Base-by-base conservation (phyloP, 2,113 vertebrate species). In the Axis porcinus region DNA sequence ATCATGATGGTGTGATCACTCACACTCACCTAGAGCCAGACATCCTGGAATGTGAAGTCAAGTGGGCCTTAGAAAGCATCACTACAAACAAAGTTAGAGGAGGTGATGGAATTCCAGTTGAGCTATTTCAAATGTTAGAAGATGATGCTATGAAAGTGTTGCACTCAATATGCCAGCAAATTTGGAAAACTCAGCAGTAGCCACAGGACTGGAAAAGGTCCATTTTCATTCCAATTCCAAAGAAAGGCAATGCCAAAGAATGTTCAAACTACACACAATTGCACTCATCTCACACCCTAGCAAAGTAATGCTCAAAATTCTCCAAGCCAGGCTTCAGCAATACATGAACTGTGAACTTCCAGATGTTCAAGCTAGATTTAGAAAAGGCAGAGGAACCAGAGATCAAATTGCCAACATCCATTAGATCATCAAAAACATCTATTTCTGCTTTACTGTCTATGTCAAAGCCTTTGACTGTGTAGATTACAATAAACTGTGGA, bases 311-410 rank as follows among this genome's bases (percentile, higher is more conserved):
- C 30, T 64, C 33, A 64, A 64, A 64, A 17, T 33, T 64, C 30
- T 64, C 62, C 62, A 64, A 64, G 62, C 0, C 62, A 64, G 30
- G 30, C 62, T 64, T 64, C 7, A 17, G 15, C 30, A 64, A 17
- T 64, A n/a, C 0, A 0, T 64, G 62, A 64, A 64, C 62, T 1
- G 1, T 64, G 30, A 64, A 64, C 0, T 64, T 17, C 0, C 62
- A n/a, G 30, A 64, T 64, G 15, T 64, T 64, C 62, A 64, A 64
- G 33, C 62, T 64, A 2, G 62, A 2, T n/a, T n/a, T n/a, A 64
- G 30, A 64, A 64, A 64, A 64, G 62, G 62, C 15, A 64, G 30
- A 64, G 15, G 1, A 64, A n/a, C 62, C 15, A 64, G 62, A 64
- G 30, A 64, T 0, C 62, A 3, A 64, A 17, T 17, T 64, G 15